These are phyloP conservation scores for Drosophila pandora DNA, from an alignment of 1,140 invertebrate species.

Conservation along the genomic window DNA sequence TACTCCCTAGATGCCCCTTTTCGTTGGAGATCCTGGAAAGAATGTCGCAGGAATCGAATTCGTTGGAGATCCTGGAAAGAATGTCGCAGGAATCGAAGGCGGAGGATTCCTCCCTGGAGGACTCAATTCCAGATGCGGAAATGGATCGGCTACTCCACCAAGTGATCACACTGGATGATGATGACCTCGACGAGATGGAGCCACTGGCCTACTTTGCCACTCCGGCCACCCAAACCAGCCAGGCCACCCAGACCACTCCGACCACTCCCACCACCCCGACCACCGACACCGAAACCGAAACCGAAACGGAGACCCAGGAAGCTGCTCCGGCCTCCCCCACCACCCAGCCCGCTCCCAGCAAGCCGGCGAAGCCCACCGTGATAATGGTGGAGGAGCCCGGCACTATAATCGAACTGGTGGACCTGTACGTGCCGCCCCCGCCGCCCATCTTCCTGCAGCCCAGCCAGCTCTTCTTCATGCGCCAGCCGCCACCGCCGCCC, in stretches of 20 bases:
- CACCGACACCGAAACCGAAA: no score
- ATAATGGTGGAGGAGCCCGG: constrained; percentile 3
- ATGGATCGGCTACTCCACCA: no score
- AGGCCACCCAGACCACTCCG: not conserved
- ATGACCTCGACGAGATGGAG: not conserved
- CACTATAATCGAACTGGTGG: constrained; percentile 31
- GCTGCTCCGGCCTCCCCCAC: no score
- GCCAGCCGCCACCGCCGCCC: not conserved
- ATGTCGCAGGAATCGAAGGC: not conserved
- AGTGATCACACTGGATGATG: no score
- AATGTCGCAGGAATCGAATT: not conserved
- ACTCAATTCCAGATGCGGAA: not conserved
- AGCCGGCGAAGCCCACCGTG: not conserved
- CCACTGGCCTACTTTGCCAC: not conserved
- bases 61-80: not conserved
- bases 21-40: not conserved
- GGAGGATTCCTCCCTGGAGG: not conserved
- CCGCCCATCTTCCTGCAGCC: not conserved
- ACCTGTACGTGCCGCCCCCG: constrained; percentile 25
- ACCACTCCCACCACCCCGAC: not conserved
- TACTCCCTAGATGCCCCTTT: no score
- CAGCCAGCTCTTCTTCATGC: not conserved
- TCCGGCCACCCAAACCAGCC: not conserved
- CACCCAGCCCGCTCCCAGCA: no score
- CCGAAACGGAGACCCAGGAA: not conserved